Evolutionary conservation across 2,113 vertebrate species (phyloP).

Genomic region (Rhineura floridana): DNA sequence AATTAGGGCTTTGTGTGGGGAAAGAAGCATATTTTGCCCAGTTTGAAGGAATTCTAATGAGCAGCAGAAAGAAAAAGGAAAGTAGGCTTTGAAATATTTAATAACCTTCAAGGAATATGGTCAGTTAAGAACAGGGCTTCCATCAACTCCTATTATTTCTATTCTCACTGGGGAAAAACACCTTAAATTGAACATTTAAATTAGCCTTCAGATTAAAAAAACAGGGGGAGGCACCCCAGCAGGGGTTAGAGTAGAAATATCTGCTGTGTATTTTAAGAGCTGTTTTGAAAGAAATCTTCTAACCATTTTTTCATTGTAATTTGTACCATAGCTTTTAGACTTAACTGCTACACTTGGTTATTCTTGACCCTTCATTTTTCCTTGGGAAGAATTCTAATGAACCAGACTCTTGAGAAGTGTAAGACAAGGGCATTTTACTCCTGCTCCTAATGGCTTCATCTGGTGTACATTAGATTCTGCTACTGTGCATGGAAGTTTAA

Average conservation of each 20-base stretch:
- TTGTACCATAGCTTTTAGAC: slow-evolving; percentile 24
- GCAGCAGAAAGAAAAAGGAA: background rate
- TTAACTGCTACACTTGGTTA: slow-evolving; percentile 3
- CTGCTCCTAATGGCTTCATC: background rate
- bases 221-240: background rate
- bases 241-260: slow-evolving; percentile 13
- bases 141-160: background rate
- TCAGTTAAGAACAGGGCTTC: slow-evolving; percentile 6
- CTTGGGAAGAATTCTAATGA: slow-evolving; percentile 29
- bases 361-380: slow-evolving; percentile 45
- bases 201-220: slow-evolving; percentile 7
- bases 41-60: background rate
- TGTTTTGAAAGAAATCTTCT: background rate
- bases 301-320: slow-evolving; percentile 10
- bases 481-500: slow-evolving; percentile 27
- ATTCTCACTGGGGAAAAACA: background rate
- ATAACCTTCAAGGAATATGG: background rate
- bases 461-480: background rate
- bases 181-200: background rate
- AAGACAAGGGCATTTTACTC: background rate
- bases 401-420: slow-evolving; percentile 28
- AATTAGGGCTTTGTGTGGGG: background rate
- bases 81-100: slow-evolving; percentile 38
- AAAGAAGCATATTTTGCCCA: background rate
- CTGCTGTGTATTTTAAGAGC: slow-evolving; percentile 3